Percentiles rank a stretch among this genome's conserved stretches.
Evolutionary conservation across 2,888 invertebrate genomes (phyloP).

Genomic region (Morinoia aosen): DNA sequence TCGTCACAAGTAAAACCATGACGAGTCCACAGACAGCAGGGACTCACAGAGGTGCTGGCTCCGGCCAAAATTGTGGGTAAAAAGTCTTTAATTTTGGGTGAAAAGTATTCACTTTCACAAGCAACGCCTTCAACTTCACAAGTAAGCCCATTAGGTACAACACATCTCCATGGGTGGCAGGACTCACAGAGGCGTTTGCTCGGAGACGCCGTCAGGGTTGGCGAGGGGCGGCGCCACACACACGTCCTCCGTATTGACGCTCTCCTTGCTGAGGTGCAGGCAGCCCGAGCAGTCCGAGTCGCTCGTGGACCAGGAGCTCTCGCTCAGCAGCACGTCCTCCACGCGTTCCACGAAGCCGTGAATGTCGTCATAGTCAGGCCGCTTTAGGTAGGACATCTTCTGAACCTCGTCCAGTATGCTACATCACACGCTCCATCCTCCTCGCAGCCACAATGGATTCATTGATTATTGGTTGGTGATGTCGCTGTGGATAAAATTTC

Average conservation of each 20-base stretch:
- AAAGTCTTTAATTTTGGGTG: no score
- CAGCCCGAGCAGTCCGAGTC: conserved; percentile 67
- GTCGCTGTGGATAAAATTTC: neutral
- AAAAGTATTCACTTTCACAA: no score
- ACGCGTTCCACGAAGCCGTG: conserved; percentile 66
- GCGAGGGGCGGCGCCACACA: neutral
- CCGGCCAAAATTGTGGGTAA: no score
- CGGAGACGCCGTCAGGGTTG: neutral
- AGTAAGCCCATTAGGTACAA: no score
- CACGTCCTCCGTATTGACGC: conserved; percentile 57
- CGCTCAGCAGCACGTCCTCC: conserved; percentile 67
- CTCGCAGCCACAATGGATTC: neutral
- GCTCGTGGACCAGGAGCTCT: conserved; percentile 67
- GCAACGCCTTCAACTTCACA: no score
- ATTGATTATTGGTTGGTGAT: neutral
- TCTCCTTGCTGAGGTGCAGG: conserved; percentile 62
- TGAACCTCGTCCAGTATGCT: neutral
- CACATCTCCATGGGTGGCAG: no score
- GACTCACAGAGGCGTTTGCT: conserved; percentile 34
- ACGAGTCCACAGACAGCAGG: no score
- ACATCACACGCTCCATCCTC: neutral
- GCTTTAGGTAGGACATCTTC: conserved; percentile 62
- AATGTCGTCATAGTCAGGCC: conserved; percentile 64
- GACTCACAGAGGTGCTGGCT: neutral
- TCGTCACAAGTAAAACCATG: no score